These are phyloP conservation scores for Notospermus geniculatus DNA, from an alignment of 1,140 invertebrate genomes.

Conservation along the genomic window DNA sequence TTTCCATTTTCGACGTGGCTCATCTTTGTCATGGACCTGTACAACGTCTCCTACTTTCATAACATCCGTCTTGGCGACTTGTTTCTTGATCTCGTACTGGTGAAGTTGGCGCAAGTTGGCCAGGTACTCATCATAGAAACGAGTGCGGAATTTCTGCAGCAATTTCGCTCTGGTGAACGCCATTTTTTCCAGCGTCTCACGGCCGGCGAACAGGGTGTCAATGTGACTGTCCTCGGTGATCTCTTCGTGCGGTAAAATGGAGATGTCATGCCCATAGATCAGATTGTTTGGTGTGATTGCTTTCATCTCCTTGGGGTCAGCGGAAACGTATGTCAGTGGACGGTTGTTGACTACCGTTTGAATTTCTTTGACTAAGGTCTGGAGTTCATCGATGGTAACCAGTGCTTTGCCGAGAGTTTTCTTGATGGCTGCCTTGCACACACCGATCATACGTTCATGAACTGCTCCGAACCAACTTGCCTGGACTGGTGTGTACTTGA, in stretches of 20 bases:
- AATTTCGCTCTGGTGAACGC: not conserved
- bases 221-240: not conserved
- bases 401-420: not conserved
- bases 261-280: conserved; percentile 7
- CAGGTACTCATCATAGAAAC: conserved; percentile 6
- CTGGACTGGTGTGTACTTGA: conserved; percentile 6
- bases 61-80: not conserved
- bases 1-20: conserved; percentile 7
- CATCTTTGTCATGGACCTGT: not conserved
- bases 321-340: conserved; percentile 1
- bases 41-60: not conserved
- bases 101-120: not conserved
- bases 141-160: not conserved
- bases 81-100: not conserved
- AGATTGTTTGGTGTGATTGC: not conserved
- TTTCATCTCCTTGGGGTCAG: not conserved
- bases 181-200: conserved; percentile 4
- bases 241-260: not conserved
- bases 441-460: not conserved
- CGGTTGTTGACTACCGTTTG: conserved; percentile 2
- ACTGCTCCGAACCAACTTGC: not conserved
- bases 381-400: not conserved
- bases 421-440: not conserved
- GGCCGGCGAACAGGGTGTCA: not conserved
- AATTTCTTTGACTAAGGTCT: conserved; percentile 8